These are phyloP conservation scores for Dendropsophus ebraccatus DNA, from an alignment of 2,113 vertebrate genomes.

Conservation along the genomic window DNA sequence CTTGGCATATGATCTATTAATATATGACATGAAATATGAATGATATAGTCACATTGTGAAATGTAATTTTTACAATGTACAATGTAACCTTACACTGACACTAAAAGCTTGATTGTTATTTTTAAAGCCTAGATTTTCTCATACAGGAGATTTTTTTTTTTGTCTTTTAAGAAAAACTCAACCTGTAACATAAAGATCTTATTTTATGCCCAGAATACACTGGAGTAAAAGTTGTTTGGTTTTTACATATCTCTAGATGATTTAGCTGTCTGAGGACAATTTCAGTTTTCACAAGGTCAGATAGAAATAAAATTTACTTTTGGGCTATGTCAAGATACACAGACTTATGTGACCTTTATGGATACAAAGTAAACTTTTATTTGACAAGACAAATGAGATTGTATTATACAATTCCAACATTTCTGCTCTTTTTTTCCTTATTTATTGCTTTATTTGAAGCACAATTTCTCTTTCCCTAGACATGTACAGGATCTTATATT, in stretches of 20 bases:
- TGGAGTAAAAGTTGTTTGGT: background rate
- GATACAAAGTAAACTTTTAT: constrained; percentile 31
- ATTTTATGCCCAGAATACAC: background rate
- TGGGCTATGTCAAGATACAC: background rate
- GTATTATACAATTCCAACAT: background rate
- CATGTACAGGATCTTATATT: background rate
- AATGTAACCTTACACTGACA: no score
- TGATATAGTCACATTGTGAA: no score
- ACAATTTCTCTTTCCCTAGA: background rate
- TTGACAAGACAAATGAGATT: constrained; percentile 26
- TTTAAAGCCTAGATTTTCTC: no score
- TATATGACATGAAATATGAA: no score
- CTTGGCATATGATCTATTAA: no score
- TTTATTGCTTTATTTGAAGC: background rate
- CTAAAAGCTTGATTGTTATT: no score
- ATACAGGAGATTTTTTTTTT: background rate
- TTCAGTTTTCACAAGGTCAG: constrained; percentile 38
- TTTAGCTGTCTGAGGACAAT: constrained; percentile 12
- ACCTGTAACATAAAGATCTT: background rate
- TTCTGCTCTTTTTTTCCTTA: background rate
- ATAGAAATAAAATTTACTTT: constrained; percentile 44
- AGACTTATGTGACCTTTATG: constrained; percentile 26
- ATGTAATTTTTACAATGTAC: no score
- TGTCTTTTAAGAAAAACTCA: background rate
- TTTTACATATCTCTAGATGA: background rate